phyloP scores from a whole-genome alignment of 2,888 invertebrate species.

The Meganola albula region DNA sequence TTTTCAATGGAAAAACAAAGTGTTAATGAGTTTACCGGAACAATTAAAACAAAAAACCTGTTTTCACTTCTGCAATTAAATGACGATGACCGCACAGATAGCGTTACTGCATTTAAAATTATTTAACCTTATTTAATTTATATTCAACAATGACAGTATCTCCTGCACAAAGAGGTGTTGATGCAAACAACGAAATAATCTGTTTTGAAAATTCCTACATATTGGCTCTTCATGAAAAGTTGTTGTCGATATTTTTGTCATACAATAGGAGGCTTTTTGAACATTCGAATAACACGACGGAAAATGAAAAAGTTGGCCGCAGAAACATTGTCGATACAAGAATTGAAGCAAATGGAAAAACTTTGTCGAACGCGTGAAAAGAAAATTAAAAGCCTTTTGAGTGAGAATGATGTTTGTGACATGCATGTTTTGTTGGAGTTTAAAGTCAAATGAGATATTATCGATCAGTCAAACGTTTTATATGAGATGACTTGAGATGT shows the following conservation, averaged over 20 bases:
- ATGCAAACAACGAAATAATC: constrained; percentile 39
- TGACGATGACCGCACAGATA: constrained; percentile 17
- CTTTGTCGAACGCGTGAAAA: constrained; percentile 46
- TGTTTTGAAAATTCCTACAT: constrained; percentile 22
- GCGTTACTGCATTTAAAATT: constrained; percentile 16
- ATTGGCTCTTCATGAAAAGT: constrained; percentile 35
- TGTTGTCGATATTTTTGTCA: constrained; percentile 43
- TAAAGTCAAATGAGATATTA: constrained; percentile 11
- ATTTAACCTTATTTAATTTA: constrained; percentile 21
- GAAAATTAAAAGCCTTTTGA: constrained; percentile 46
- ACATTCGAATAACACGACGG: constrained; percentile 36
- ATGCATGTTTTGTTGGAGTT: constrained; percentile 19
- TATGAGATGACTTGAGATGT: constrained; percentile 5
- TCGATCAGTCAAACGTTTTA: constrained; percentile 6
- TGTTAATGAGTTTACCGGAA: constrained; percentile 19
- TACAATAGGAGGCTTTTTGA: constrained; percentile 40
- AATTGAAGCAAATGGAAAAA: constrained; percentile 57
- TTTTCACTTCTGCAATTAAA: constrained; percentile 16
- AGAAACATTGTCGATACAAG: constrained; percentile 49
- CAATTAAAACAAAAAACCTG: constrained; percentile 18
- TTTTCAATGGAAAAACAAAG: not conserved
- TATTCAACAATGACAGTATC: constrained; percentile 26
- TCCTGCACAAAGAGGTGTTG: constrained; percentile 27
- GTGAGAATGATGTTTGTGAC: constrained; percentile 27
- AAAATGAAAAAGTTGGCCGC: constrained; percentile 56